Conservation (phyloP, 2,888 invertebrate genomes). For the Nephrotoma flavescens region DNA sequence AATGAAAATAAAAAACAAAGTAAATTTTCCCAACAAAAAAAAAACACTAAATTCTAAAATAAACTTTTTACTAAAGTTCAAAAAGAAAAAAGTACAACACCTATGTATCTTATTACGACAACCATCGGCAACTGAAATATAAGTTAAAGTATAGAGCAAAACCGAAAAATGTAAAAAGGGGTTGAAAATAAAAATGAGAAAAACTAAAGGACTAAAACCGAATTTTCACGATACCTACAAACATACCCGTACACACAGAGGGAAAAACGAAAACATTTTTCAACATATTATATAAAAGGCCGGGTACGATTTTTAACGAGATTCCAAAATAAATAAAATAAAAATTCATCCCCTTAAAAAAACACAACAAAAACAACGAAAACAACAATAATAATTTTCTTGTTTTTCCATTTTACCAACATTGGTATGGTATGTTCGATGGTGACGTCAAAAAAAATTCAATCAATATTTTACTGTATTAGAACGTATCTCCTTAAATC, state of each 20-base stretch:
- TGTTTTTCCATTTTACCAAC: neutral
- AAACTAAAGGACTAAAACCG: neutral
- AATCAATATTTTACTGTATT: neutral
- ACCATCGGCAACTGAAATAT: neutral
- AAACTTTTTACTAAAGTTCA: neutral
- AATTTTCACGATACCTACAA: neutral
- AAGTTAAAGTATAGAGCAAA: neutral
- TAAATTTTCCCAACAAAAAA: neutral
- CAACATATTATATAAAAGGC: neutral
- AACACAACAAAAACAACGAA: neutral
- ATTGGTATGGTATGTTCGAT: neutral
- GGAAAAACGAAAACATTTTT: neutral
- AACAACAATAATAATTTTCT: neutral
- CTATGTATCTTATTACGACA: neutral
- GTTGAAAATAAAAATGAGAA: neutral
- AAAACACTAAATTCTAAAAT: neutral
- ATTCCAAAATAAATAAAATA: neutral
- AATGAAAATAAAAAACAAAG: neutral
- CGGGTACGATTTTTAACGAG: conserved; percentile 1
- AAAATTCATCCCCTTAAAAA: neutral
- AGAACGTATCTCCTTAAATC: neutral
- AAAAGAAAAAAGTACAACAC: neutral
- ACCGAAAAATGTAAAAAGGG: neutral
- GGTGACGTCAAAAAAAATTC: neutral
- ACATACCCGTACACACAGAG: neutral